These are phyloP conservation scores for Atopsyche davidsoni DNA, from an alignment of 1,140 invertebrate species.

Conservation along the genomic window DNA sequence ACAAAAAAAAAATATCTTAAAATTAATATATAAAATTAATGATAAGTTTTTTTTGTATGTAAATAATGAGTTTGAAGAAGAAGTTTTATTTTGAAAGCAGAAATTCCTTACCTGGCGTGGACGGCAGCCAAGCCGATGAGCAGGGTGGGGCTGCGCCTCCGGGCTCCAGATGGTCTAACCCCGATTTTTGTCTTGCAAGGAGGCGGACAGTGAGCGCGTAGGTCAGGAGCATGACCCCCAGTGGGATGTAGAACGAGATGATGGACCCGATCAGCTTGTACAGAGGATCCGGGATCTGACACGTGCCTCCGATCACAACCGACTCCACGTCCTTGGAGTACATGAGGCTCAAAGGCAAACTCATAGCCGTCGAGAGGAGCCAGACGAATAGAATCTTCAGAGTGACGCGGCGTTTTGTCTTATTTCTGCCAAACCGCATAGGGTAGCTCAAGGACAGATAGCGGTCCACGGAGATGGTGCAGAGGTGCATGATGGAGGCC, in stretches of 20 bases:
- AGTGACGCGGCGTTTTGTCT: conserved; percentile 76
- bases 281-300: conserved; percentile 79
- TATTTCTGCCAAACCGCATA: conserved; percentile 85
- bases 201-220: conserved; percentile 85
- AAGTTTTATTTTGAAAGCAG: too few species aligned
- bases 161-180: conserved; percentile 56
- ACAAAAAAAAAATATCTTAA: too few species aligned
- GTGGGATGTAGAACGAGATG: conserved; percentile 92
- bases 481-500: conserved; percentile 92
- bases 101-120: conserved; percentile 47
- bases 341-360: conserved; percentile 78
- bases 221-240: conserved; percentile 89
- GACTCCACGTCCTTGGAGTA: conserved; percentile 81
- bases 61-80: too few species aligned
- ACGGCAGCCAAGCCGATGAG: conserved; percentile 46
- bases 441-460: conserved; percentile 80
- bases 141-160: conserved; percentile 55
- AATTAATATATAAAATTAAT: too few species aligned
- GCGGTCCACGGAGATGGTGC: conserved; percentile 91
- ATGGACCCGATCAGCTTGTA: conserved; percentile 91
- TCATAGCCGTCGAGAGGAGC: conserved; percentile 84
- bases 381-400: conserved; percentile 88
- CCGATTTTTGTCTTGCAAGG: conserved; percentile 69
- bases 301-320: conserved; percentile 70
- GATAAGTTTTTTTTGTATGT: too few species aligned